These are phyloP conservation scores for Cirrhinus mrigala DNA, from an alignment of 2,797 vertebrate species.

Conservation along the genomic window DNA sequence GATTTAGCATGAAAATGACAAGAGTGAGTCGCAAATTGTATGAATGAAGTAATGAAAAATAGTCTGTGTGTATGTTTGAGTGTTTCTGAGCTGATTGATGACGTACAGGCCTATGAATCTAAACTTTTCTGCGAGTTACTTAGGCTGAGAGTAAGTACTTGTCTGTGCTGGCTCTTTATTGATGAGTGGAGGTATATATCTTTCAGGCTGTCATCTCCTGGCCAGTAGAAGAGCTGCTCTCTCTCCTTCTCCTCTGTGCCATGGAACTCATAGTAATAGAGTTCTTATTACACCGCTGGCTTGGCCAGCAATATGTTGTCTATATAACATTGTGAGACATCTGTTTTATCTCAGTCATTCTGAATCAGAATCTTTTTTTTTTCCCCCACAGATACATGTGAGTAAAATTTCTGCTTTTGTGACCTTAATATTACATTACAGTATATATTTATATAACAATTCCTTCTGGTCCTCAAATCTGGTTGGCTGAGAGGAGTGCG, in stretches of 20 bases:
- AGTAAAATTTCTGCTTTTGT: background rate
- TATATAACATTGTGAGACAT: constrained; percentile 54
- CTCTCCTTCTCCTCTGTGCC: constrained; percentile 59
- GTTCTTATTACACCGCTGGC: constrained; percentile 73
- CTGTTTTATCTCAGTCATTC: background rate
- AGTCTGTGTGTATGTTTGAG: constrained; percentile 24
- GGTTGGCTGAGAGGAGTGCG: too few species aligned
- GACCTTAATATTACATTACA: background rate
- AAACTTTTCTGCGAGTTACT: constrained; percentile 88
- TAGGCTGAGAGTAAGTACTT: constrained; percentile 90
- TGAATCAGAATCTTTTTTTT: background rate
- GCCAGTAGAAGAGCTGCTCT: constrained; percentile 66
- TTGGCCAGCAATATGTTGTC: constrained; percentile 34
- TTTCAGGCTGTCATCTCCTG: constrained; percentile 88
- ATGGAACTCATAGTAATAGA: constrained; percentile 87
- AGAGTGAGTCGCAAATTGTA: background rate
- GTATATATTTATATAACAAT: too few species aligned
- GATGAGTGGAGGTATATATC: constrained; percentile 89
- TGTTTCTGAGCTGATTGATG: constrained; percentile 77
- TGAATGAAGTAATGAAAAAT: constrained; percentile 53
- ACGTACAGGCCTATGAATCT: constrained; percentile 82
- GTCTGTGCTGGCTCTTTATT: constrained; percentile 85
- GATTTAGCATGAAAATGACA: constrained; percentile 1
- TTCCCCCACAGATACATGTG: background rate
- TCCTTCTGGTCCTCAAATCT: too few species aligned